A percentile compares a stretch with the other conserved stretches of the same genome.
Conservation (phyloP, 2,888 invertebrate genomes). For the Drosophila atripex region DNA sequence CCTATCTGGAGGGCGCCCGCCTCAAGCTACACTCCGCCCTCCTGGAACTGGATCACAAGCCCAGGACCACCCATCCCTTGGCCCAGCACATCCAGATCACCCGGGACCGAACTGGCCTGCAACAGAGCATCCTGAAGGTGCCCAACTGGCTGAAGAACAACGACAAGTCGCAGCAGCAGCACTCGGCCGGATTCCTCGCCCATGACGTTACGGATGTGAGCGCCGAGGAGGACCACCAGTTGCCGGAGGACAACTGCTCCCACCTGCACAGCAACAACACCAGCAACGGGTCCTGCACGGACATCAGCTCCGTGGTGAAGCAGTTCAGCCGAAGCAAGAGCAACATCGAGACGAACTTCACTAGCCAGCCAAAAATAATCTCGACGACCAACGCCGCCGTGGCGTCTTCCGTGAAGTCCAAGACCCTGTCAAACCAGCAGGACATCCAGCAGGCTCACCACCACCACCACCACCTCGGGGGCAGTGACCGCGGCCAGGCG, state of each 20-base stretch:
- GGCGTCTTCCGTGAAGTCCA: constrained; percentile 31
- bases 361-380: constrained; percentile 79
- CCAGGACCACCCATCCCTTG: constrained; percentile 91
- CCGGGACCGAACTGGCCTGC: constrained; percentile 94
- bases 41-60: constrained; percentile 91
- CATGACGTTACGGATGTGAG: constrained; percentile 35
- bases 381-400: constrained; percentile 61
- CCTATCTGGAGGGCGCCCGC: constrained; percentile 95
- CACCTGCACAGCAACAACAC: constrained; percentile 43
- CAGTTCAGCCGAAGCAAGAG: constrained; percentile 83
- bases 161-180: constrained; percentile 57
- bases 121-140: constrained; percentile 93
- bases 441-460: constrained; percentile 5
- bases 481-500: constrained; percentile 83
- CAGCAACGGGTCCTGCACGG: constrained; percentile 77
- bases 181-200: constrained; percentile 37
- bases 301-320: constrained; percentile 76
- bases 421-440: constrained; percentile 24
- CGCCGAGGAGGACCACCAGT: constrained; percentile 53
- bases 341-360: constrained; percentile 82
- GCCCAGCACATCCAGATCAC: constrained; percentile 93
- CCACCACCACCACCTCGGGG: constrained; percentile 15
- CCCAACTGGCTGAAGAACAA: constrained; percentile 84
- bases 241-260: constrained; percentile 48
- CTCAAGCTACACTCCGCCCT: constrained; percentile 94